Evolutionary conservation across 2,113 vertebrate species (phyloP).

Genomic region (Bubo bubo): DNA sequence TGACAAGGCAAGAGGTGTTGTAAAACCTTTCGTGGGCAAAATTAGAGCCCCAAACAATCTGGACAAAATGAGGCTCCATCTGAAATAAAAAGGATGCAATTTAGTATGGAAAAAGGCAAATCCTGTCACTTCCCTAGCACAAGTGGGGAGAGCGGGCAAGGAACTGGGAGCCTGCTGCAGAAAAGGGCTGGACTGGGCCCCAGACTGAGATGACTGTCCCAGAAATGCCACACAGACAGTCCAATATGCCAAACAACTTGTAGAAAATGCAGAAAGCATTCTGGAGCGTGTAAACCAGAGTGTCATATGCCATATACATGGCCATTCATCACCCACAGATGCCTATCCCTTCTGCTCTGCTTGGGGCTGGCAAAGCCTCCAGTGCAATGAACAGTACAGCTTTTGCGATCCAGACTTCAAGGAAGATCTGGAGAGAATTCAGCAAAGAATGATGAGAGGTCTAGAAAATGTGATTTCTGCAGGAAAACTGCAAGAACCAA

Average conservation of each 20-base stretch:
- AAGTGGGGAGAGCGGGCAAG: accelerated
- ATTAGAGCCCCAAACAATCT: neutral
- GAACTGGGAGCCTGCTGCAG: neutral
- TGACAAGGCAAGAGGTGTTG: neutral
- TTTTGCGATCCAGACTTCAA: neutral
- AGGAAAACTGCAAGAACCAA: neutral
- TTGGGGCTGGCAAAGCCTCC: neutral
- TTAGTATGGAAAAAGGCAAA: neutral
- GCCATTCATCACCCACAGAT: neutral
- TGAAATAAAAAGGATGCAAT: neutral
- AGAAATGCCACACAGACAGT: neutral
- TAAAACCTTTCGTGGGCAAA: neutral
- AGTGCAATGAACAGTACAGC: neutral
- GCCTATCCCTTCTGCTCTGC: neutral
- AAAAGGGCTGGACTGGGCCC: neutral
- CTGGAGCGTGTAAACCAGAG: neutral
- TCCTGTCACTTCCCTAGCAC: neutral
- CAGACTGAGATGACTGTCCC: neutral
- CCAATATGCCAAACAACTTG: accelerated
- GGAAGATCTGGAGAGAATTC: neutral
- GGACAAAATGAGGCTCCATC: neutral
- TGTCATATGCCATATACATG: accelerated
- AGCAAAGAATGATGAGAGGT: neutral
- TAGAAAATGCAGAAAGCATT: neutral
- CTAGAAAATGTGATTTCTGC: neutral